Conservation (phyloP, 2,113 vertebrate species). For the Chaetops frenatus region DNA sequence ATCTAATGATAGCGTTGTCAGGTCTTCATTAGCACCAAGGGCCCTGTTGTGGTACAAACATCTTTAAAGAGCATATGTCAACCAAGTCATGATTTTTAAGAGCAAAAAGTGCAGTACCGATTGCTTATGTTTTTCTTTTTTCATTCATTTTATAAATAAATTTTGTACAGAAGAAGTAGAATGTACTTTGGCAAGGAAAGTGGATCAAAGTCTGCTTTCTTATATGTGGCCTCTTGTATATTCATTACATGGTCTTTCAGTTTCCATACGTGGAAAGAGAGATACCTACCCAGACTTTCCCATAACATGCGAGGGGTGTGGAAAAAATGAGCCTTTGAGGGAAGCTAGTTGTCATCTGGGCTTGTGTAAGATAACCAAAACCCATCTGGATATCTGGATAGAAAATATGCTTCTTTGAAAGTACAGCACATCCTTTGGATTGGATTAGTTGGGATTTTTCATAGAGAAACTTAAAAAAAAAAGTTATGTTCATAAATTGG, state of each 20-base stretch:
- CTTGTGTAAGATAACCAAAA: neutral
- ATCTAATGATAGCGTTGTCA: neutral
- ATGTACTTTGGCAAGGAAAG: neutral
- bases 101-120: neutral
- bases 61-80: neutral
- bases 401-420: neutral
- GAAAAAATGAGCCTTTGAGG: neutral
- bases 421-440: neutral
- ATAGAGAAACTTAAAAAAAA: neutral
- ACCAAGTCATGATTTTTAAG: neutral
- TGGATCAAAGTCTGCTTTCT: neutral
- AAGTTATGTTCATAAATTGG: neutral
- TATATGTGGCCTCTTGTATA: neutral
- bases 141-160: neutral
- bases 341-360: neutral
- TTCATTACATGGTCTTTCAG: neutral
- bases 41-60: neutral
- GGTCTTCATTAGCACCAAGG: neutral
- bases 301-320: neutral
- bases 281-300: neutral
- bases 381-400: neutral
- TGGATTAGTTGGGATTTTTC: neutral
- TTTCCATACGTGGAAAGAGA: neutral
- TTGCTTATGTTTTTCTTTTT: neutral
- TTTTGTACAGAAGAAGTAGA: neutral